Conservation (phyloP, 1,140 invertebrate species). For the Ceratina australensis region DNA sequence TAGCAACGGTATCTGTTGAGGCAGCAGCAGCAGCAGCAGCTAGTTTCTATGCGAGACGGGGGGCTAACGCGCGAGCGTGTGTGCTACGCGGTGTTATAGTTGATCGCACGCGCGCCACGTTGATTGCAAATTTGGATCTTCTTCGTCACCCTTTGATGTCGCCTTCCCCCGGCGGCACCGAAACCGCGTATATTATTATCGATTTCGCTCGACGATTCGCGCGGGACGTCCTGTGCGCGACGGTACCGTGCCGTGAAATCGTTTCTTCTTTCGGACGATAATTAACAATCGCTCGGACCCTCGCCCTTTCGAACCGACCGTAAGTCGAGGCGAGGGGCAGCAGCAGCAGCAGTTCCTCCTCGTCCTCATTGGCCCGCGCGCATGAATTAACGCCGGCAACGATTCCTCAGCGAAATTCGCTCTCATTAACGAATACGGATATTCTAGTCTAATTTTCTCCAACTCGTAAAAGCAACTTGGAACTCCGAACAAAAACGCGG, state of each 20-base stretch:
- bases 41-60: constrained; percentile 37
- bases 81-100: constrained; percentile 3
- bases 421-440: too few species aligned
- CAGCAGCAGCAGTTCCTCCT: too few species aligned
- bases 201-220: constrained; percentile 29
- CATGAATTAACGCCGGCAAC: neutral
- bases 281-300: constrained; percentile 25
- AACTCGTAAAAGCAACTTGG: too few species aligned
- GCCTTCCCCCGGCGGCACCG: neutral
- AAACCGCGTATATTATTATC: constrained; percentile 33
- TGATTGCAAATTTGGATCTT: constrained; percentile 63
- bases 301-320: neutral
- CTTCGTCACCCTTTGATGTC: constrained; percentile 58
- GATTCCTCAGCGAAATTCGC: too few species aligned
- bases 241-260: neutral
- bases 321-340: neutral
- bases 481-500: too few species aligned
- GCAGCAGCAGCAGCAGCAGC: neutral
- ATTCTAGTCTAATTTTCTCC: too few species aligned
- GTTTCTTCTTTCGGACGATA: constrained; percentile 19
- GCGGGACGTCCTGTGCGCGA: neutral
- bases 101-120: constrained; percentile 21
- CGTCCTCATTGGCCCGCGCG: too few species aligned
- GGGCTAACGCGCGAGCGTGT: constrained; percentile 9
- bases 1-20: neutral